Percentiles rank a stretch among this genome's conserved stretches.
Evolutionary conservation across 2,888 invertebrate species (phyloP).

Genomic region (Peribatodes rhomboidaria): DNA sequence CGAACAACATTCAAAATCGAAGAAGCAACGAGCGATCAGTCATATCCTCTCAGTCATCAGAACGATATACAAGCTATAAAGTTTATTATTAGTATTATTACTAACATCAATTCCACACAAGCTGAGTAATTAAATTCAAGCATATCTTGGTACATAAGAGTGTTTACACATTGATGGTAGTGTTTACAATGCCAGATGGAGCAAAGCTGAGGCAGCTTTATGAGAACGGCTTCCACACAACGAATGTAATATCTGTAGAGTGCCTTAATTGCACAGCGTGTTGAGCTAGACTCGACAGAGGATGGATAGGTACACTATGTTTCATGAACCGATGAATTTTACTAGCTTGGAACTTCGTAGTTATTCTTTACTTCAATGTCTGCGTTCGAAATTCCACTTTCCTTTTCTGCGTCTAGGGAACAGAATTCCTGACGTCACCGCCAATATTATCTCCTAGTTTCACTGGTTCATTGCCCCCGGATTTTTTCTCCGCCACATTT

Average conservation of each 20-base stretch:
- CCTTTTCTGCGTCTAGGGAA: not conserved
- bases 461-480: slow-evolving; percentile 7
- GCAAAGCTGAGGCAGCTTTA: slow-evolving; percentile 17
- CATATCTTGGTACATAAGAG: slow-evolving; percentile 3
- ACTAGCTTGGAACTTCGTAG: not conserved
- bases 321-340: not conserved
- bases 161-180: slow-evolving; percentile 15
- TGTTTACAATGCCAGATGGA: slow-evolving; percentile 26
- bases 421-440: not conserved
- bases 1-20: not conserved
- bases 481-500: no score
- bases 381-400: not conserved
- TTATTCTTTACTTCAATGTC: not conserved
- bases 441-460: slow-evolving; percentile 3
- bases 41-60: not conserved
- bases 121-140: slow-evolving; percentile 24
- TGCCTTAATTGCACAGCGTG: slow-evolving; percentile 5
- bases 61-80: not conserved
- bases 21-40: not conserved
- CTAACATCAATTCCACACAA: slow-evolving; percentile 3
- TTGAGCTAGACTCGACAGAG: not conserved
- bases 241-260: slow-evolving; percentile 12
- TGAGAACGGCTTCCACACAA: not conserved
- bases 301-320: not conserved
- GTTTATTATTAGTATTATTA: slow-evolving; percentile 12